Evolutionary conservation across 2,113 vertebrate species (phyloP).

Genomic region (Nesoenas mayeri): DNA sequence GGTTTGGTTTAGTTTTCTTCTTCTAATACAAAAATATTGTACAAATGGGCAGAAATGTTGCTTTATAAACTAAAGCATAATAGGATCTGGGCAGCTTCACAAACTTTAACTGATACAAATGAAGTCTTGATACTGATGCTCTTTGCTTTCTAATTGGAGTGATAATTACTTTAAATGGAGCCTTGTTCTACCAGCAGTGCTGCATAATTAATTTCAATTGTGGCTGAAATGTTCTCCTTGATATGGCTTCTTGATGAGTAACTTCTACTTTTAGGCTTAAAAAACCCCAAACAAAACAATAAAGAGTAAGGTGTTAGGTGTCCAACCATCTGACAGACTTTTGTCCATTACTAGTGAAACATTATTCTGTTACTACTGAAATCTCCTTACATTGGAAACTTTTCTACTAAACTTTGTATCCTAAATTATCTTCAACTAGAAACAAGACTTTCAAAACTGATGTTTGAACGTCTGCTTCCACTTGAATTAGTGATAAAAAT

Average conservation of each 20-base stretch:
- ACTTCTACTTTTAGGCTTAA: neutral
- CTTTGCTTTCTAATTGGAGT: neutral
- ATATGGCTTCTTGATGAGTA: neutral
- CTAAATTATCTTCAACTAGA: neutral
- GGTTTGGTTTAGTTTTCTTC: neutral
- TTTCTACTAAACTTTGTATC: neutral
- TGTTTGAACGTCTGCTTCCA: neutral
- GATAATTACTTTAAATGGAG: neutral
- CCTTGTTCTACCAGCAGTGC: neutral
- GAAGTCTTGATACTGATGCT: neutral
- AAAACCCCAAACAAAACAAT: neutral
- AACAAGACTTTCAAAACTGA: neutral
- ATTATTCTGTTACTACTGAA: neutral
- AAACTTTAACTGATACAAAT: neutral
- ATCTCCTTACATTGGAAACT: neutral
- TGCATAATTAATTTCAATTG: constrained; percentile 18
- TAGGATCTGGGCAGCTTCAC: neutral
- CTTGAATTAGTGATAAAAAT: neutral
- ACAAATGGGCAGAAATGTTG: neutral
- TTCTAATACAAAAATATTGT: neutral
- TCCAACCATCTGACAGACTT: neutral
- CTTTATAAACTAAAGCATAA: neutral
- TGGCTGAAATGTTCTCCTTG: neutral
- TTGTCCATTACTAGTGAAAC: neutral
- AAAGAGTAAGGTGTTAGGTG: neutral